Evolutionary conservation across 2,888 invertebrate species (phyloP).

Genomic region (Gibbula magus): DNA sequence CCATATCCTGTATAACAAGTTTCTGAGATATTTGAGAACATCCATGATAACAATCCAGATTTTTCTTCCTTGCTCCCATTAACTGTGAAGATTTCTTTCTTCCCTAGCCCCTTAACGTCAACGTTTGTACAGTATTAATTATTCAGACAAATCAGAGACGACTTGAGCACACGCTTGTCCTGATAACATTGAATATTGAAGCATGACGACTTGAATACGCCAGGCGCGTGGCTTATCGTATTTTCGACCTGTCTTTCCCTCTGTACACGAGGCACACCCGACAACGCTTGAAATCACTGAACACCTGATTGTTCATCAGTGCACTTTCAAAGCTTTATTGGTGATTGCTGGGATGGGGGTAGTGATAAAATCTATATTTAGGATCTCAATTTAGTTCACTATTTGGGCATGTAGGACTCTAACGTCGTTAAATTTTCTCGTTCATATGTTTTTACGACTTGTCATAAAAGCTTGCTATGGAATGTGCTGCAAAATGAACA

Average conservation of each 20-base stretch:
- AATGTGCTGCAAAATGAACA: neutral
- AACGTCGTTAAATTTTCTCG: neutral
- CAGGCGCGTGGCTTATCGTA: neutral
- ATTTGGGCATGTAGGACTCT: no score
- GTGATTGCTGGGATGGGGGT: no score
- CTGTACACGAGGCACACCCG: neutral
- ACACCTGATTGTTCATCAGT: neutral
- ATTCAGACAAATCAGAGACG: neutral
- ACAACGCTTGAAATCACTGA: neutral
- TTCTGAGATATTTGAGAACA: no score
- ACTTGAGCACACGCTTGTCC: neutral
- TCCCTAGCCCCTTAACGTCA: no score
- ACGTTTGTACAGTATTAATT: neutral
- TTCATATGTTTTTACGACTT: neutral
- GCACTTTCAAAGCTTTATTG: no score
- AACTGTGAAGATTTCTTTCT: no score
- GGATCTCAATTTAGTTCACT: no score
- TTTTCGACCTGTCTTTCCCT: neutral
- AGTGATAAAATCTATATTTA: no score
- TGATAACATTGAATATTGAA: no score
- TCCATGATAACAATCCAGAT: no score
- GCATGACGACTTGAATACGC: neutral
- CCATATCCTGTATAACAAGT: no score
- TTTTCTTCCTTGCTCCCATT: no score
- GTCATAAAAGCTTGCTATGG: neutral